Evolutionary conservation across 2,797 vertebrate genomes (phyloP), one percentile per base, ranked within the genome.

Genomic region (Acipenser oxyrinchus): DNA sequence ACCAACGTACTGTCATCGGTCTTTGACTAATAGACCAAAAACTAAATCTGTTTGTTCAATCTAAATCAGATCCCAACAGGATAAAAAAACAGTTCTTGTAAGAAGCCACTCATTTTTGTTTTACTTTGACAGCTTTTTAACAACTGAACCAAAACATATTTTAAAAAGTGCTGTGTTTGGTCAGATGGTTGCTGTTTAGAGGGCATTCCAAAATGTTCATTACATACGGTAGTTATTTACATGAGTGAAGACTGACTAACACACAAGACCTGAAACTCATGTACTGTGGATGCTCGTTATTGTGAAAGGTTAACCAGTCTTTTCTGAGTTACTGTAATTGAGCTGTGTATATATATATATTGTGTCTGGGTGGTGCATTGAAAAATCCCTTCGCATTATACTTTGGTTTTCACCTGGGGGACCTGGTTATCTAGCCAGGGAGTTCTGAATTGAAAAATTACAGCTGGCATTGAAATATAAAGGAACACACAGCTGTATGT

Each of bases 371-470:
- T 18, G 55, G 11, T 2, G 6, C 11, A 10, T 58, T 12, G 13
- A 58, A 58, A 58, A 12, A 12, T 58, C 55, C 11, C 55, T 12
- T 11, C 6, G 8, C 4, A 6, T 11, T 53, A 11, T 2, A 53
- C 52, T 12, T 53, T 12, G 12, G 6, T 9, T 9, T 53, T 9
- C 9, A 9, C 52, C 52, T 53, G 52, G 11, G 52, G 52, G 3
- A 12, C 7, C 3, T 53, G 9, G 9, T 12, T 9, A 9, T 53
- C 18, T 18, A 18, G 18, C 18, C 18, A 18, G 3, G 67, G 70
- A 60, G 49, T 73, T 66, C 75, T 63, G 68, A 52, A 53, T 8
- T 53, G 2, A 53, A 4, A 53, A 8, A 53, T 53, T 53, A 53
- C 51, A 8, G 51, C 8, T 53, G 51, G 51, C 51, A 53, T 11